A percentile compares a stretch with the other conserved stretches of the same genome.
Conservation (phyloP, 2,113 vertebrate species). For the Paramormyrops kingsleyae region DNA sequence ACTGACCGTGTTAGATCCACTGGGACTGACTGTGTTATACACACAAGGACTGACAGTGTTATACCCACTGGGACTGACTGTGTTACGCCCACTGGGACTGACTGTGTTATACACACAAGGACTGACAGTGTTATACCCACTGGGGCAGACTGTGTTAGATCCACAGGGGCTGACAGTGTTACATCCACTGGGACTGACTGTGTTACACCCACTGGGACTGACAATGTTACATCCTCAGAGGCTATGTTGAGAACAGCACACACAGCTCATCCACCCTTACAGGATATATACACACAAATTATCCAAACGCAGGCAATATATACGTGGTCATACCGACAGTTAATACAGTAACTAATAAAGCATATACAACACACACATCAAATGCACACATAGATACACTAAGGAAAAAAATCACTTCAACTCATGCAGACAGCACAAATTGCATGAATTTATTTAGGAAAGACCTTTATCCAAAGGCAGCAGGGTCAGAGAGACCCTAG, state of each 20-base stretch:
- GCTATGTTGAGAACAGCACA: neutral
- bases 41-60: neutral
- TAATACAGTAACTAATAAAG: neutral
- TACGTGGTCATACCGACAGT: neutral
- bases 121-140: neutral
- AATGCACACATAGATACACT: neutral
- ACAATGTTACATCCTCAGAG: neutral
- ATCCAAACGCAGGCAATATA: neutral
- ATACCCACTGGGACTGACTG: neutral
- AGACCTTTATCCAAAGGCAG: neutral
- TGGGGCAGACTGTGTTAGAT: neutral
- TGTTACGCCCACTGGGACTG: neutral
- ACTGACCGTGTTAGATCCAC: neutral
- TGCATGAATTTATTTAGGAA: neutral
- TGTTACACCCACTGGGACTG: neutral
- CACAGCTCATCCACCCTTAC: neutral
- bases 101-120: accelerated
- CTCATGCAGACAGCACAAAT: neutral
- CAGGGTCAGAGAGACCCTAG: neutral
- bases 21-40: neutral
- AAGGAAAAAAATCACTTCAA: neutral
- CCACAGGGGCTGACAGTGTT: neutral
- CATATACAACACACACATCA: neutral
- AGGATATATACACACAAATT: neutral
- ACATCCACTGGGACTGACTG: neutral